Evolutionary conservation across 2,888 invertebrate genomes (phyloP).

Genomic region (Calliopum simillimum): DNA sequence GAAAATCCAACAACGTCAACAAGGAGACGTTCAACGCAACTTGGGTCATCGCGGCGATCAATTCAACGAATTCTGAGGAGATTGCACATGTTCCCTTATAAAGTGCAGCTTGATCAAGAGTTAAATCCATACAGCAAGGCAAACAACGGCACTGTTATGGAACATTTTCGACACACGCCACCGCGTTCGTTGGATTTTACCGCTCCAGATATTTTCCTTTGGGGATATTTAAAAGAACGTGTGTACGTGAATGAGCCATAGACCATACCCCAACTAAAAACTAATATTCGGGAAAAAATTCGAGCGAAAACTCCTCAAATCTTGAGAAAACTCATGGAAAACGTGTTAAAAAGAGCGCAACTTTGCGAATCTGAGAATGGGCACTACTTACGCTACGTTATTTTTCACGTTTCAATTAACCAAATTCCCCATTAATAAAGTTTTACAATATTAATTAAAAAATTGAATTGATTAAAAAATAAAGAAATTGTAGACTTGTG

Average conservation of each 20-base stretch:
- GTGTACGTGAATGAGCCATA: constrained; percentile 3
- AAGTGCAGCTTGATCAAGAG: constrained; percentile 23
- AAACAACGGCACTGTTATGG: too few species aligned
- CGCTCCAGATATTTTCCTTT: constrained; percentile 6
- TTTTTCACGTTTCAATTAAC: constrained; percentile 1
- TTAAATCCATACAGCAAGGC: too few species aligned
- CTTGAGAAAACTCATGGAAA: constrained; percentile 9
- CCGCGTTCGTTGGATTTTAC: too few species aligned
- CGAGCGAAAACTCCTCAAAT: neutral
- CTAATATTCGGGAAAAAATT: neutral
- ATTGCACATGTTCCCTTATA: constrained; percentile 23
- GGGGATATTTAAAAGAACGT: constrained; percentile 13
- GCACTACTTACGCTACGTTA: neutral
- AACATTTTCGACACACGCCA: too few species aligned
- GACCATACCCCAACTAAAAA: neutral
- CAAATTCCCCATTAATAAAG: neutral
- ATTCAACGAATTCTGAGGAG: constrained; percentile 21
- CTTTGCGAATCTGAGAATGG: too few species aligned
- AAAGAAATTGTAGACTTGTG: neutral
- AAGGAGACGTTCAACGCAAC: constrained; percentile 43
- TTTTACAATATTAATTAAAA: too few species aligned
- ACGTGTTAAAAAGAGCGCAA: constrained; percentile 14
- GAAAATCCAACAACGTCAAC: constrained; percentile 41
- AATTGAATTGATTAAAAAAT: neutral
- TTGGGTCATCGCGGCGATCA: constrained; percentile 32